phyloP scores from a whole-genome alignment of 2,888 invertebrate genomes.

The Phortica magna region DNA sequence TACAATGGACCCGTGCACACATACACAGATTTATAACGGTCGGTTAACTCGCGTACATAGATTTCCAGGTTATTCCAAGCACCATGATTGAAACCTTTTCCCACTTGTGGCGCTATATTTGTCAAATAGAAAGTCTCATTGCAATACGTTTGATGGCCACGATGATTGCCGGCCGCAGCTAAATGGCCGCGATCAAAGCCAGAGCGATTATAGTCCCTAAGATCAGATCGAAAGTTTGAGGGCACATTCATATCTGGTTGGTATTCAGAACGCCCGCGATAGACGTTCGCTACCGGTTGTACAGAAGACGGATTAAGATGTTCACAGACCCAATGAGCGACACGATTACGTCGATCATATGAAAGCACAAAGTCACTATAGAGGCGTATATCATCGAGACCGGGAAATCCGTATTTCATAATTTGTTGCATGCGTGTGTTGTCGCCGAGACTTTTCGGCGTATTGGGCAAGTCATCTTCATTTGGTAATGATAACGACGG shows the following conservation, averaged over 20 bases:
- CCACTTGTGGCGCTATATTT: constrained; percentile 82
- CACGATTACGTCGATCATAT: constrained; percentile 91
- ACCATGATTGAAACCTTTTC: constrained; percentile 90
- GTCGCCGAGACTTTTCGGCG: not conserved
- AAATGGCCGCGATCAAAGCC: constrained; percentile 97
- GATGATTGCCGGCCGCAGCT: constrained; percentile 97
- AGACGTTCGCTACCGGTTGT: constrained; percentile 82
- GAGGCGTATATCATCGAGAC: constrained; percentile 89
- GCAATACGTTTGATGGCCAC: constrained; percentile 85
- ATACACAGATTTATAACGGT: constrained; percentile 87
- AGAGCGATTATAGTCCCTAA: constrained; percentile 90
- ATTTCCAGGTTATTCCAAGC: constrained; percentile 93
- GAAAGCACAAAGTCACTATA: constrained; percentile 94
- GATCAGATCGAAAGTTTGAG: constrained; percentile 87
- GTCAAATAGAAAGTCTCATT: constrained; percentile 94
- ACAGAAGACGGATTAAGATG: constrained; percentile 89
- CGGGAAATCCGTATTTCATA: constrained; percentile 95
- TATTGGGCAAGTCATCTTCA: not conserved
- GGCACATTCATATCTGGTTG: constrained; percentile 89
- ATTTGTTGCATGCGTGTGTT: constrained; percentile 83
- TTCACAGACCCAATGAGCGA: constrained; percentile 98
- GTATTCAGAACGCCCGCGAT: constrained; percentile 89
- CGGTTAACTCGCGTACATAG: constrained; percentile 86
- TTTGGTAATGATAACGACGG: not conserved
- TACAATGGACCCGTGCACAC: constrained; percentile 94